A percentile compares a stretch with the other conserved stretches of the same genome.
Conservation (phyloP, 1,140 invertebrate species). For the Orchesella cincta region DNA sequence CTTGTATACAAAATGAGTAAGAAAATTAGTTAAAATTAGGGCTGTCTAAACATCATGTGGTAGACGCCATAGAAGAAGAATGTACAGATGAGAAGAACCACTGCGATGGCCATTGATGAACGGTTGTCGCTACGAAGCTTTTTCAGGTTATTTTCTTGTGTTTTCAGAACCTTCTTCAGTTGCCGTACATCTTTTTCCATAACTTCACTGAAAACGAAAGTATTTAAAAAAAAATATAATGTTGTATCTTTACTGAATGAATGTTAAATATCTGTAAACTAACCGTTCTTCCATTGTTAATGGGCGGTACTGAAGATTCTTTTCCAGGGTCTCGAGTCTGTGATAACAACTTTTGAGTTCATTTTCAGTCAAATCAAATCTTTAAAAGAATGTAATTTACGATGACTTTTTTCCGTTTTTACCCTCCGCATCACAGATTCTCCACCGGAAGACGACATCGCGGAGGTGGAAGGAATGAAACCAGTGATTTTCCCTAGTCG, state of each 20-base stretch:
- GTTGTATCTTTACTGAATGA: too few relatives aligned
- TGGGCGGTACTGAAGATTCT: constrained; percentile 35
- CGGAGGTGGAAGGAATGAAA: too few relatives aligned
- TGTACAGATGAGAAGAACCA: constrained; percentile 33
- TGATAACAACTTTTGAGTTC: constrained; percentile 36
- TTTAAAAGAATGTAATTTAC: not conserved
- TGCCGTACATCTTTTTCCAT: constrained; percentile 37
- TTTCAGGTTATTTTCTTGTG: constrained; percentile 30
- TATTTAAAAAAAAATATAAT: not conserved
- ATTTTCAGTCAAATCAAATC: constrained; percentile 37
- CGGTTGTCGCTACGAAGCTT: constrained; percentile 32
- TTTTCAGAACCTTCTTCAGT: constrained; percentile 35
- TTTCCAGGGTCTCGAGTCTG: constrained; percentile 37
- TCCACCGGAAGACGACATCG: too few relatives aligned
- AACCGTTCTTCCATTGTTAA: constrained; percentile 43
- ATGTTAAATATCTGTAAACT: too few relatives aligned
- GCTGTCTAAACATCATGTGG: constrained; percentile 9
- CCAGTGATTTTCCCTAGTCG: too few relatives aligned
- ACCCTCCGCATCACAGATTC: constrained; percentile 36
- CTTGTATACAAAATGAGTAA: too few relatives aligned
- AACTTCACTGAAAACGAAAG: constrained; percentile 5
- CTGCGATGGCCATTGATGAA: constrained; percentile 28
- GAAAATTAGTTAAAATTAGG: too few relatives aligned
- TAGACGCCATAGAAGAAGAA: constrained; percentile 41
- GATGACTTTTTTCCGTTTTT: constrained; percentile 7